phyloP scores from a whole-genome alignment of 2,113 vertebrate species.

The Pelodiscus sinensis region DNA sequence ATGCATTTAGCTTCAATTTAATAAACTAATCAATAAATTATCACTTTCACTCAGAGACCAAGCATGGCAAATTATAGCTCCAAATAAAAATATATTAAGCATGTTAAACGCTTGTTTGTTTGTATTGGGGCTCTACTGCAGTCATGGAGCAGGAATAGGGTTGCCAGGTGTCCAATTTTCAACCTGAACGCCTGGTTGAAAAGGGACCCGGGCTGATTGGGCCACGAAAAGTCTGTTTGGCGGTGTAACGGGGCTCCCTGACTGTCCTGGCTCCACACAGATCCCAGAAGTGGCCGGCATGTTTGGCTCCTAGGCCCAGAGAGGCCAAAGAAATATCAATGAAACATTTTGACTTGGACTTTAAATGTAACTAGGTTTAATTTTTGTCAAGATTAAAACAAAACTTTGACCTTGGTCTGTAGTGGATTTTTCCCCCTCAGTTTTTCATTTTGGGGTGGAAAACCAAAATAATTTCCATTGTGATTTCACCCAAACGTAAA shows the following conservation, averaged over 20 bases:
- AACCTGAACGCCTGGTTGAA: too few species aligned
- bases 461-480: background rate
- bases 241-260: too few species aligned
- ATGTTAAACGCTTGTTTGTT: constrained; percentile 29
- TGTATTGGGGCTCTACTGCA: background rate
- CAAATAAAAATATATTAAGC: constrained; percentile 11
- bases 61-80: background rate
- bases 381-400: background rate
- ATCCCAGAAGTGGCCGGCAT: too few species aligned
- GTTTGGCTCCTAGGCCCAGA: too few species aligned
- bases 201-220: too few species aligned
- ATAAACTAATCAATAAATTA: background rate
- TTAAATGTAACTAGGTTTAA: background rate
- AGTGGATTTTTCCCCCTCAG: rapidly evolving
- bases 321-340: background rate
- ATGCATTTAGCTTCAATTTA: background rate
- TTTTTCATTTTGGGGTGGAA: background rate
- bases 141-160: background rate
- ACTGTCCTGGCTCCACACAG: too few species aligned
- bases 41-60: background rate
- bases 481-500: background rate
- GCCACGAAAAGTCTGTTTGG: too few species aligned
- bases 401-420: background rate
- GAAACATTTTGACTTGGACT: background rate
- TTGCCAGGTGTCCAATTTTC: too few species aligned